Percentiles rank a stretch among this genome's conserved stretches.
These are phyloP conservation scores for Serrognathus titanus DNA, from an alignment of 2,888 invertebrate genomes.

Conservation along the genomic window DNA sequence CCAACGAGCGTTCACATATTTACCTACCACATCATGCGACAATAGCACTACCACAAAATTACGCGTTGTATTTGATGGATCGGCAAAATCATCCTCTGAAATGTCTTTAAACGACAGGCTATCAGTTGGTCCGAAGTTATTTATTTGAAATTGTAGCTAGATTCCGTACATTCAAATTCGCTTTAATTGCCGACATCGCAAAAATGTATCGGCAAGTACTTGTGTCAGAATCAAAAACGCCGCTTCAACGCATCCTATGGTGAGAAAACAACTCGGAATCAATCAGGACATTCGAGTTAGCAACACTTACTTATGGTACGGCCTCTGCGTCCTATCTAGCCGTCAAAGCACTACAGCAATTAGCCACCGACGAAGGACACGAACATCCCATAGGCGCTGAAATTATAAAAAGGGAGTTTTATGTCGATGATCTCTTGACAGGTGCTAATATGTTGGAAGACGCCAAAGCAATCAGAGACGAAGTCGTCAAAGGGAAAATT, in stretches of 20 bases:
- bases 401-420: no score
- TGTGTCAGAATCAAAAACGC: no score
- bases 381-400: no score
- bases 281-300: no score
- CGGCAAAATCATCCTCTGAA: neutral
- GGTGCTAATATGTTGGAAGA: neutral
- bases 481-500: neutral
- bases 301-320: no score
- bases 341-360: no score
- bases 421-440: neutral
- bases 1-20: neutral
- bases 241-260: no score
- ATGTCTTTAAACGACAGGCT: neutral
- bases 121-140: neutral
- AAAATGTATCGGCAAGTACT: neutral
- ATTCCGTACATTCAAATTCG: neutral
- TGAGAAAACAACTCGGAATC: no score
- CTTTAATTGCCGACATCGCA: neutral
- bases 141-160: neutral
- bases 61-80: conserved; percentile 7
- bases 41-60: conserved; percentile 6
- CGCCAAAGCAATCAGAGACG: neutral
- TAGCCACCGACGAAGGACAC: no score
- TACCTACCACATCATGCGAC: conserved; percentile 3
- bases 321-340: no score